Conservation (phyloP, 1,140 invertebrate species). For the Tigriopus japonicus region DNA sequence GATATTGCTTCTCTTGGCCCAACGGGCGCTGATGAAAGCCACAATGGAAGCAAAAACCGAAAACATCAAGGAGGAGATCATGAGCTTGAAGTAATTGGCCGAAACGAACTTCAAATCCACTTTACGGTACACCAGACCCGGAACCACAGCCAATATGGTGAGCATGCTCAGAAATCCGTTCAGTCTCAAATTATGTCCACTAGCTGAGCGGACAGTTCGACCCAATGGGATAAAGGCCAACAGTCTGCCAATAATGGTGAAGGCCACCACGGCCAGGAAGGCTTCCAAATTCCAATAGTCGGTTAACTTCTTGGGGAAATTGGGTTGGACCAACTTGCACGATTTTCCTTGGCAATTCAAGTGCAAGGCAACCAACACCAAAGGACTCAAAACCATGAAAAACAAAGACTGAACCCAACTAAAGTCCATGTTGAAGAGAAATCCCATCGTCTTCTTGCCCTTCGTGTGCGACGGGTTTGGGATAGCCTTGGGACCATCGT, state of each 20-base stretch:
- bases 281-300: constrained; percentile 1
- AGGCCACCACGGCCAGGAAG: not conserved
- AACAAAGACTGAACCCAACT: constrained; percentile 4
- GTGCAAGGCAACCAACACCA: constrained; percentile 4
- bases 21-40: not conserved
- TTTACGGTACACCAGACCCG: not conserved
- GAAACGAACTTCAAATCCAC: constrained; percentile 6
- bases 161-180: constrained; percentile 10
- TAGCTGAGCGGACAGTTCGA: not conserved
- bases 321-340: constrained; percentile 3
- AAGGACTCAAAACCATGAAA: constrained; percentile 9
- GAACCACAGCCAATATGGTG: constrained; percentile 1
- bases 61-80: constrained; percentile 2
- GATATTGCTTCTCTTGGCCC: not conserved
- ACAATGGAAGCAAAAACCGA: not conserved
- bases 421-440: not conserved
- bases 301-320: not conserved
- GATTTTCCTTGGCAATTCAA: constrained; percentile 2
- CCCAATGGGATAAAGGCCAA: constrained; percentile 7
- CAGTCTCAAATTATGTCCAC: not conserved
- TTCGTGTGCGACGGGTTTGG: not conserved
- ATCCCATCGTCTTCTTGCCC: not conserved
- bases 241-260: not conserved
- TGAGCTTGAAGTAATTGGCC: constrained; percentile 7
- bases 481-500: not conserved